Evolutionary conservation across 2,888 invertebrate species (phyloP), one percentile per base, ranked within the genome.

Genomic region (Priocnemis perturbator): DNA sequence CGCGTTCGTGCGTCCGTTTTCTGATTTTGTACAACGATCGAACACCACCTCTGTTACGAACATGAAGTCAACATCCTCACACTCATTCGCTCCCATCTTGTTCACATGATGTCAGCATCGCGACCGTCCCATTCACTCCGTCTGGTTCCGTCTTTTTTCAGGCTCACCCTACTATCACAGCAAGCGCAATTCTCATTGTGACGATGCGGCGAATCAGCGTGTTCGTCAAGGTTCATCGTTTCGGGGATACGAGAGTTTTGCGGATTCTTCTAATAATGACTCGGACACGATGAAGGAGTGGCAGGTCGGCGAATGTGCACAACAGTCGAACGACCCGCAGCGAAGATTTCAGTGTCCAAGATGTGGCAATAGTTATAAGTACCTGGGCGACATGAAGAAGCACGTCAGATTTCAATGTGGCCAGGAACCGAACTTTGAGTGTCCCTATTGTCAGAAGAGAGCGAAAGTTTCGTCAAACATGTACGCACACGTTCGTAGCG

Each of bases 351-450:
- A 74, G 15, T 88, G 87, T 64, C 82, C 86, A 2, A 78, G 72
- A n/a, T 87, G 87, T 69, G 78, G 79, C 23, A 81, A 82, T 37
- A 83, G 83, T 47, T 87, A 86, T 76, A 87, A 85, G 63, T 83
- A 85, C 53, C 57, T 76, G 19, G 76, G 78, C 26, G 83, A 84
- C 60, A 81, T 89, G 76, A 79, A 83, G 64, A 85, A 87, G 21
- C 89, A 89, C 65, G 74, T 84, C 67, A 84, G 83, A 60, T 85
- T 85, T 60, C 86, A 88, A 66, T 89, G 89, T 62, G 88, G 88
- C 11, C 83, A 84, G 66, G 84, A 84, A 21, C 88, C 89, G 3
- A 84, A 87, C 30, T 89, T 88, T 77, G 81, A 85, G 58, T 89
- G 89, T 64, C 86, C 87, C 0, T 85, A 86, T 48, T 84, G 84